Conservation (phyloP, 2,888 invertebrate genomes). For the Nezara viridula region DNA sequence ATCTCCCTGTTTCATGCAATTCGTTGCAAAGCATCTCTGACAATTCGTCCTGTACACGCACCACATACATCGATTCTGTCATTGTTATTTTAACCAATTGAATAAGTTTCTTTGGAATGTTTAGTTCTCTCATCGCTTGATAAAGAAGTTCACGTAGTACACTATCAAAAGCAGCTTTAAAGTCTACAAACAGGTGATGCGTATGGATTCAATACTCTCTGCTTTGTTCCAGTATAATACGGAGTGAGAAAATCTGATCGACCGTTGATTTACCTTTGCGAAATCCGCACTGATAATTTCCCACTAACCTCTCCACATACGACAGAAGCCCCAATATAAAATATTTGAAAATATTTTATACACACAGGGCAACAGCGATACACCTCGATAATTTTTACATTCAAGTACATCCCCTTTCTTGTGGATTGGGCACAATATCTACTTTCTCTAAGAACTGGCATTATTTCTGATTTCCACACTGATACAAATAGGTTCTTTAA, state of each 20-base stretch:
- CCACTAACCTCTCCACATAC: too few relatives aligned
- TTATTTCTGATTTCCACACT: too few relatives aligned
- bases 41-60: background rate
- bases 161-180: background rate
- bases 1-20: background rate
- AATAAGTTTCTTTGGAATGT: background rate
- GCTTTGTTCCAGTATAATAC: background rate
- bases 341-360: too few relatives aligned
- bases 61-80: background rate
- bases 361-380: too few relatives aligned
- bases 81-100: background rate
- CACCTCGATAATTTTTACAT: too few relatives aligned
- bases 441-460: too few relatives aligned
- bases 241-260: background rate
- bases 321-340: too few relatives aligned
- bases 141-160: background rate
- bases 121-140: background rate
- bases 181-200: background rate
- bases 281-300: too few relatives aligned
- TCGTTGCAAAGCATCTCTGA: background rate
- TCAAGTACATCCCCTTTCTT: too few relatives aligned
- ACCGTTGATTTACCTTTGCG: background rate
- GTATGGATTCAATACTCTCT: background rate
- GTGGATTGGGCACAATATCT: too few relatives aligned
- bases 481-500: too few relatives aligned